These are phyloP conservation scores for Girardinus metallicus DNA, from an alignment of 2,797 vertebrate genomes.

Conservation along the genomic window DNA sequence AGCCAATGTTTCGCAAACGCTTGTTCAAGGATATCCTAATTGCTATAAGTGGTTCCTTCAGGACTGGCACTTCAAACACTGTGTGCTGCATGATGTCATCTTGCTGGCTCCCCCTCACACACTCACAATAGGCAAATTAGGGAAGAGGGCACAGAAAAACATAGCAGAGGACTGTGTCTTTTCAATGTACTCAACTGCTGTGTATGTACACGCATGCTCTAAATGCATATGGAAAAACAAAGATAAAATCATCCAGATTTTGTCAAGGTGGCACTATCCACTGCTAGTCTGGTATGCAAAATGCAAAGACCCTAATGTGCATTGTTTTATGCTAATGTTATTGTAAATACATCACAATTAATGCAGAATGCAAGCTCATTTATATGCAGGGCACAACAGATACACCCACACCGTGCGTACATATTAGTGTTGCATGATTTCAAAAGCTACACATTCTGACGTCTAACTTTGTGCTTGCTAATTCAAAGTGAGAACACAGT, in stretches of 20 bases:
- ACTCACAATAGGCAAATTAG: constrained; percentile 88
- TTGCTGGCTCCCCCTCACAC: constrained; percentile 84
- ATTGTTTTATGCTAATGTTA: constrained; percentile 28
- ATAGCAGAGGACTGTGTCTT: constrained; percentile 74
- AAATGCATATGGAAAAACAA: constrained; percentile 1
- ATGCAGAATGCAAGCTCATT: constrained; percentile 43
- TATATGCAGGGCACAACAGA: constrained; percentile 62
- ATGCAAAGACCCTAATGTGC: not conserved
- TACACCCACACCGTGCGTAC: constrained; percentile 59
- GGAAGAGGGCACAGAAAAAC: constrained; percentile 77
- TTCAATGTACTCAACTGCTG: constrained; percentile 18
- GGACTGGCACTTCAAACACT: constrained; percentile 93
- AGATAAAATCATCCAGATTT: not conserved
- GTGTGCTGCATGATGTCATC: constrained; percentile 92
- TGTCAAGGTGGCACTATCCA: constrained; percentile 2
- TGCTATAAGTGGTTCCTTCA: constrained; percentile 98
- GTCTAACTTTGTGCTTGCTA: constrained; percentile 70
- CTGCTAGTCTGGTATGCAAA: not conserved
- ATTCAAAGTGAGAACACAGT: constrained; percentile 77
- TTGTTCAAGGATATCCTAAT: constrained; percentile 99
- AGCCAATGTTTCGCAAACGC: constrained; percentile 96
- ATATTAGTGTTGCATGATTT: constrained; percentile 66
- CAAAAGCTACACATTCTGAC: constrained; percentile 66
- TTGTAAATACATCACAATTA: constrained; percentile 42
- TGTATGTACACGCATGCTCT: not conserved